Conservation (phyloP, 23 tunicate genomes). For the Oikopleura albicans region DNA sequence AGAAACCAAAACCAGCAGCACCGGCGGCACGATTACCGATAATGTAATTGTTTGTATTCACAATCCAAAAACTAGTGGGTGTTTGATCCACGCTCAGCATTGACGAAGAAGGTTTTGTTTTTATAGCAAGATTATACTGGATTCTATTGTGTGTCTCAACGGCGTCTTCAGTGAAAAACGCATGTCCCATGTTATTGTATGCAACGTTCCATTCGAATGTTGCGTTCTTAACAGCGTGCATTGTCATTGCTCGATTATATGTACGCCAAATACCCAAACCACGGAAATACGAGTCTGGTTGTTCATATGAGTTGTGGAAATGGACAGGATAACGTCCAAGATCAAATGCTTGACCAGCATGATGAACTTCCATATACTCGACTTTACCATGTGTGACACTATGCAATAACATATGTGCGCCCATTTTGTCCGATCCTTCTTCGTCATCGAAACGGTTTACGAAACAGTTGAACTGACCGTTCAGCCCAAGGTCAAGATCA, state of each 20-base stretch:
- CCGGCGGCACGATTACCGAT: slow-evolving; percentile 74
- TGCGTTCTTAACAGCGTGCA: slow-evolving; percentile 8
- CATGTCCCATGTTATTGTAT: slow-evolving; percentile 73
- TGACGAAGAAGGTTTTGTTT: slow-evolving; percentile 61
- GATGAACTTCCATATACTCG: slow-evolving; percentile 43
- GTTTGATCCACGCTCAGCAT: slow-evolving; percentile 22
- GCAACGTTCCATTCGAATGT: slow-evolving; percentile 55
- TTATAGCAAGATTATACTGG: slow-evolving; percentile 65
- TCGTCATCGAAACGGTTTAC: slow-evolving; percentile 66
- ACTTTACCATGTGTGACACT: slow-evolving; percentile 29
- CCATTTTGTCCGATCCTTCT: slow-evolving; percentile 71
- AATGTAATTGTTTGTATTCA: slow-evolving; percentile 56
- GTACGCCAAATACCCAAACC: slow-evolving; percentile 9
- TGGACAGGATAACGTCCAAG: slow-evolving; percentile 28
- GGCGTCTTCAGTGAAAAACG: slow-evolving; percentile 91
- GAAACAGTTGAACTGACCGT: not conserved
- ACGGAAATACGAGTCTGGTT: slow-evolving; percentile 14
- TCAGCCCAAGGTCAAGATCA: slow-evolving; percentile 8
- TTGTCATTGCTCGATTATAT: slow-evolving; percentile 9
- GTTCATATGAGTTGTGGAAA: not conserved
- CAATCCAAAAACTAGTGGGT: slow-evolving; percentile 43
- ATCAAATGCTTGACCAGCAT: slow-evolving; percentile 80
- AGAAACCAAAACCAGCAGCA: slow-evolving; percentile 70
- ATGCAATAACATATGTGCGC: slow-evolving; percentile 63
- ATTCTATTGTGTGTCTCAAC: slow-evolving; percentile 56